Percentiles rank a stretch among this genome's conserved stretches.
These are phyloP conservation scores for Montifringilla adamsi DNA, from an alignment of 2,113 vertebrate genomes.

Conservation along the genomic window DNA sequence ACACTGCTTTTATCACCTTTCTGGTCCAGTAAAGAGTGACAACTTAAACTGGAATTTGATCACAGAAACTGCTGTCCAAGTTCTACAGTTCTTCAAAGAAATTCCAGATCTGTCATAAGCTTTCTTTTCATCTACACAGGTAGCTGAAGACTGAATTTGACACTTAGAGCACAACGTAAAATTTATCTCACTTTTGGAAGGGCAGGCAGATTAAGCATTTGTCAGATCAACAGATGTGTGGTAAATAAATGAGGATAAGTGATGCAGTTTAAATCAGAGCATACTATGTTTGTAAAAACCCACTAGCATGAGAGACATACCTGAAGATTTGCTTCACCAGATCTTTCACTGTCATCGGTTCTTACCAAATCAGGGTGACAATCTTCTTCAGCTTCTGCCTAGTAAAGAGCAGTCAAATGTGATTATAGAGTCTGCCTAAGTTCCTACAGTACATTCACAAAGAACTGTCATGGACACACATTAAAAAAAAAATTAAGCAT, in stretches of 20 bases:
- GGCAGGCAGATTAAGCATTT: not conserved
- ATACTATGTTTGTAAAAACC: not conserved
- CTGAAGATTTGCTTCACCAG: constrained; percentile 86
- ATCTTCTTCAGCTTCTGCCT: constrained; percentile 91
- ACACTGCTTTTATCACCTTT: not conserved
- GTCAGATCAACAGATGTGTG: not conserved
- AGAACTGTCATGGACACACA: not conserved
- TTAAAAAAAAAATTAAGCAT: not conserved
- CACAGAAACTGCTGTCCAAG: not conserved
- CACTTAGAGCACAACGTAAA: not conserved
- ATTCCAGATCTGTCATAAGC: not conserved
- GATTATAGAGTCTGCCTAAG: not conserved
- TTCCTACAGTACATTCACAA: not conserved
- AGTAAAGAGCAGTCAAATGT: not conserved
- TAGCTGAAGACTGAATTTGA: not conserved
- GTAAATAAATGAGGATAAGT: not conserved
- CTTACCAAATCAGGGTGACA: constrained; percentile 79
- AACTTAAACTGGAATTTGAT: not conserved
- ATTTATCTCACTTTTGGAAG: not conserved
- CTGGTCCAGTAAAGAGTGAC: not conserved
- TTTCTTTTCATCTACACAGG: not conserved
- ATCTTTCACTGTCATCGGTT: constrained; percentile 80
- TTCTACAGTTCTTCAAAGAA: not conserved
- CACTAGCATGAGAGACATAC: constrained; percentile 51
- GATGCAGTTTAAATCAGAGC: not conserved